Conservation (phyloP, 2,113 vertebrate species). For the Mus pahari region DNA sequence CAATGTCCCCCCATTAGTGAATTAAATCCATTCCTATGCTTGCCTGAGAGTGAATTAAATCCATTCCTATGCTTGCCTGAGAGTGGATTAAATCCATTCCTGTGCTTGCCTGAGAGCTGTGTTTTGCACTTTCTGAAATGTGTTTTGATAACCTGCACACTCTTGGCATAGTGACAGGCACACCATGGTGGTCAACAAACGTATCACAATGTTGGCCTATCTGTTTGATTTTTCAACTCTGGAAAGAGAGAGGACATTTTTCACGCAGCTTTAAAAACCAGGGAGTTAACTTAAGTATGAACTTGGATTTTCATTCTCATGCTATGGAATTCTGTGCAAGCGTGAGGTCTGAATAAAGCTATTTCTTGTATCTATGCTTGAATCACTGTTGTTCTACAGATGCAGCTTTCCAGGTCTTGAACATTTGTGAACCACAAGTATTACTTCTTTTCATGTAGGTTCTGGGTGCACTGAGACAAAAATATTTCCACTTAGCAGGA, state of each 20-base stretch:
- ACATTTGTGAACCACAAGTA: background rate
- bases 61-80: conserved; percentile 31
- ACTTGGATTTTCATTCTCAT: conserved; percentile 27
- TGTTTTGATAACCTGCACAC: conserved; percentile 26
- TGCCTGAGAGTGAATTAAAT: background rate
- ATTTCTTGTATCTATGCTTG: background rate
- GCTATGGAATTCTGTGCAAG: conserved; percentile 30
- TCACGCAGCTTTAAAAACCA: conserved; percentile 11
- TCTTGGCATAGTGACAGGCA: background rate
- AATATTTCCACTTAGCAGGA: background rate
- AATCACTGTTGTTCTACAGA: background rate
- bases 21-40: conserved; percentile 6
- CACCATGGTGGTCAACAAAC: background rate
- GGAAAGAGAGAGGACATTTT: background rate
- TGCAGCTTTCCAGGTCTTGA: conserved; percentile 18
- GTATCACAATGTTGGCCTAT: background rate
- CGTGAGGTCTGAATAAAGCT: background rate
- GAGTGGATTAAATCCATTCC: background rate
- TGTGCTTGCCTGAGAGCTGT: background rate
- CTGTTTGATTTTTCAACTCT: conserved; percentile 40
- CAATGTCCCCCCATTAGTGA: background rate
- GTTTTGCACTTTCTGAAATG: conserved; percentile 28
- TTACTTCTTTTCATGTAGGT: conserved; percentile 22
- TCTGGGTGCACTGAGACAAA: background rate
- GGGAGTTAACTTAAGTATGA: background rate